Percentiles rank a stretch among this genome's conserved stretches.
Conservation (phyloP, 2,797 vertebrate genomes). For the Pseudotriccus pelzelni region DNA sequence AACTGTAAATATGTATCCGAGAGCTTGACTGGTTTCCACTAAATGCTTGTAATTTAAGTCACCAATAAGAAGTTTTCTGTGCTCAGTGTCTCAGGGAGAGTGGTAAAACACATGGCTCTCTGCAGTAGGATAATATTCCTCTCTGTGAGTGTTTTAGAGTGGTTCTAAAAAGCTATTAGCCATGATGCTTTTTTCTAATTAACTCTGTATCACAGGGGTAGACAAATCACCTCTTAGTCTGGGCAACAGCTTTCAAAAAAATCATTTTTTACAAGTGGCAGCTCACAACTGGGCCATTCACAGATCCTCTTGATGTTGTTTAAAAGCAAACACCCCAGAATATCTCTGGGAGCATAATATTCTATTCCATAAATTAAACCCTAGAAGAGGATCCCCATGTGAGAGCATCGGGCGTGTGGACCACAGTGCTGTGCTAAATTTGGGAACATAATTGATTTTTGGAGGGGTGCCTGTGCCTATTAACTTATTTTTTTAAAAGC, state of each 20-base stretch:
- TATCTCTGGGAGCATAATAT: slow-evolving; percentile 6
- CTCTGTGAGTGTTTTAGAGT: slow-evolving; percentile 45
- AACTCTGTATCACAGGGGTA: slow-evolving; percentile 56
- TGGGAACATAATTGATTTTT: neutral
- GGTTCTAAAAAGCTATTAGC: slow-evolving; percentile 63
- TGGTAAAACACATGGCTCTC: slow-evolving; percentile 48
- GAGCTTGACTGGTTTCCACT: slow-evolving; percentile 20
- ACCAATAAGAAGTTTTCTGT: slow-evolving; percentile 40
- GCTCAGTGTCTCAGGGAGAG: slow-evolving; percentile 37
- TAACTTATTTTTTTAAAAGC: neutral
- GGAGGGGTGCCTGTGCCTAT: neutral
- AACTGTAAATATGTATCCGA: slow-evolving; percentile 4
- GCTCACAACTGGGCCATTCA: slow-evolving; percentile 55
- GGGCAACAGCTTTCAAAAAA: slow-evolving; percentile 54
- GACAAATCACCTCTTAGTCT: slow-evolving; percentile 52
- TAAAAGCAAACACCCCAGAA: slow-evolving; percentile 46
- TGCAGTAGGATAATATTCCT: slow-evolving; percentile 50
- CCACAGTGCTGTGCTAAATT: neutral
- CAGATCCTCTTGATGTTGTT: slow-evolving; percentile 2
- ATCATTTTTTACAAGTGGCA: slow-evolving; percentile 47
- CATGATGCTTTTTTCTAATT: slow-evolving; percentile 61
- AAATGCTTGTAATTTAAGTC: neutral
- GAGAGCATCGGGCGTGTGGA: neutral
- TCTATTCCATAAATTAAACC: slow-evolving; percentile 17
- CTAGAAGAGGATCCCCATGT: neutral